These are phyloP conservation scores for Acromyrmex charruanus DNA, from an alignment of 1,140 invertebrate genomes.

Conservation along the genomic window DNA sequence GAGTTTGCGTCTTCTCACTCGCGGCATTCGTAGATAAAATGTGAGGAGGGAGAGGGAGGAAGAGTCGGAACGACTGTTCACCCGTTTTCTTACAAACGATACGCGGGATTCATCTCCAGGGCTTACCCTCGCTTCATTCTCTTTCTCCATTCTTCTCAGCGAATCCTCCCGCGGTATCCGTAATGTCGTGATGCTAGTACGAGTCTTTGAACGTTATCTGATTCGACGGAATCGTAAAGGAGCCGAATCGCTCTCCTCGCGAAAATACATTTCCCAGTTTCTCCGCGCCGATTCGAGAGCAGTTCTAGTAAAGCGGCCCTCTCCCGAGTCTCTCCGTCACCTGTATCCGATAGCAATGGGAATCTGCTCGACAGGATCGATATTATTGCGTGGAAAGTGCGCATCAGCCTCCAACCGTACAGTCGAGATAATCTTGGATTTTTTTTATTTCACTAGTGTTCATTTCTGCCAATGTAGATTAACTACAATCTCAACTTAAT, in stretches of 20 bases:
- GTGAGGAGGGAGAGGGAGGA: not conserved
- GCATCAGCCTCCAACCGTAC: not conserved
- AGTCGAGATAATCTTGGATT: not conserved
- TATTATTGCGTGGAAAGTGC: slow-evolving; percentile 13
- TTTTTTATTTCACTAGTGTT: not conserved
- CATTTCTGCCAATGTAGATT: not conserved
- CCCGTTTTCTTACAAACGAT: slow-evolving; percentile 74
- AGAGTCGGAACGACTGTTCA: slow-evolving; percentile 61
- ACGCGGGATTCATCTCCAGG: slow-evolving; percentile 69
- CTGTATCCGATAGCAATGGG: slow-evolving; percentile 20
- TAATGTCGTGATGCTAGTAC: slow-evolving; percentile 40
- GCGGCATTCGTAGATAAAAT: slow-evolving; percentile 52
- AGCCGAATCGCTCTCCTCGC: slow-evolving; percentile 58
- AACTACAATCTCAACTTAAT: too few species aligned
- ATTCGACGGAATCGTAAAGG: slow-evolving; percentile 68
- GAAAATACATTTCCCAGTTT: slow-evolving; percentile 47
- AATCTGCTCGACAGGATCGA: slow-evolving; percentile 42
- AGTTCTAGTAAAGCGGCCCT: not conserved
- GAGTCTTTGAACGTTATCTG: slow-evolving; percentile 66
- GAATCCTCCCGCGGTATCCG: slow-evolving; percentile 57
- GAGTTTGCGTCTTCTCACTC: slow-evolving; percentile 60
- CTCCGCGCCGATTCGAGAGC: slow-evolving; percentile 21
- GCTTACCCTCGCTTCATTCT: slow-evolving; percentile 51
- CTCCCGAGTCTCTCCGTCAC: slow-evolving; percentile 9
- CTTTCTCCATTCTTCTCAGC: slow-evolving; percentile 40